Evolutionary conservation across 2,888 invertebrate genomes (phyloP).

Genomic region (Strigamia crassipes): DNA sequence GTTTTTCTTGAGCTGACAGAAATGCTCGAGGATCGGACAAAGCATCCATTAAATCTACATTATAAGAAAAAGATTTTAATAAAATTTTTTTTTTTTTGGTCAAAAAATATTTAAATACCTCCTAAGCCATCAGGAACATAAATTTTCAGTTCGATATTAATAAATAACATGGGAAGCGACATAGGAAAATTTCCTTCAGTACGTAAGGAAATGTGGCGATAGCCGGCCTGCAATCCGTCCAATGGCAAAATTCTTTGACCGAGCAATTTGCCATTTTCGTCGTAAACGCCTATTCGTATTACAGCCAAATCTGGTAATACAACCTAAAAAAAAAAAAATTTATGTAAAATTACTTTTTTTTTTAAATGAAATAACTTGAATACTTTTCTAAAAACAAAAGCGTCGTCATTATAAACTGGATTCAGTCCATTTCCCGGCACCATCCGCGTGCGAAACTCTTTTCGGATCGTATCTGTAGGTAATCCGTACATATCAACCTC

Average conservation of each 20-base stretch:
- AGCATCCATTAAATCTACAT: slow-evolving; percentile 92
- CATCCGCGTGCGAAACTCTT: slow-evolving; percentile 94
- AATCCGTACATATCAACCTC: slow-evolving; percentile 98
- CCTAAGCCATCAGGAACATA: slow-evolving; percentile 99
- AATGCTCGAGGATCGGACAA: slow-evolving; percentile 92
- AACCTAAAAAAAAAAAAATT: slow-evolving; percentile 66
- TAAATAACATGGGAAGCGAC: slow-evolving; percentile 98
- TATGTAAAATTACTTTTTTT: neutral
- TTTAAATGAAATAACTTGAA: neutral
- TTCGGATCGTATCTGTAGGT: slow-evolving; percentile 97
- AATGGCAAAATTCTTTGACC: slow-evolving; percentile 97
- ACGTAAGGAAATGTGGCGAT: slow-evolving; percentile 93
- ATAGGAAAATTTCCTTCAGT: slow-evolving; percentile 99
- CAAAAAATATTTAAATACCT: slow-evolving; percentile 64
- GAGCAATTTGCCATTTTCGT: slow-evolving; percentile 93
- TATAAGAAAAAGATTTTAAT: neutral
- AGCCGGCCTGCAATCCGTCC: slow-evolving; percentile 97
- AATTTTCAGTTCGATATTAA: slow-evolving; percentile 97
- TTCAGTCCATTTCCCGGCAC: slow-evolving; percentile 98
- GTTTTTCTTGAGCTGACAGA: slow-evolving; percentile 82
- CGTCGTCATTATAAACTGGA: slow-evolving; percentile 98
- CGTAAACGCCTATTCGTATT: slow-evolving; percentile 96
- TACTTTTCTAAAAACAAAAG: slow-evolving; percentile 95
- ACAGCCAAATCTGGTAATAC: slow-evolving; percentile 98
- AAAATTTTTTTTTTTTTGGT: neutral